A percentile compares a stretch with the other conserved stretches of the same genome.
Evolutionary conservation across 2,888 invertebrate genomes (phyloP).

Genomic region (Drosophila algonquin): DNA sequence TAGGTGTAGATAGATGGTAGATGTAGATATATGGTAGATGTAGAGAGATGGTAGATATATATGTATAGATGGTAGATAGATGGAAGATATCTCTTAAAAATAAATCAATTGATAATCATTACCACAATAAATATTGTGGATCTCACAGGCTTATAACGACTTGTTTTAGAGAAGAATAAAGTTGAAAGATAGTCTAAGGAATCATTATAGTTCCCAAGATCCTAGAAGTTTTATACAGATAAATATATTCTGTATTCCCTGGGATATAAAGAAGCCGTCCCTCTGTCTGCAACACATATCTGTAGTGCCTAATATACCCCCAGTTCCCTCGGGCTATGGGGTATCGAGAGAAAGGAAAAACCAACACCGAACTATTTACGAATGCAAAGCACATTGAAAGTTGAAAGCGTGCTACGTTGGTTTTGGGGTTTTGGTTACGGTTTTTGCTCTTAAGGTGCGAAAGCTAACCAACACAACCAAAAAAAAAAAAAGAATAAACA

Average conservation of each 20-base stretch:
- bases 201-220: background rate
- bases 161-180: too few relatives aligned
- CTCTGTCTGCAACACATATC: background rate
- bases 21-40: too few relatives aligned
- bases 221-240: background rate
- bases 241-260: too few relatives aligned
- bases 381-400: slow-evolving; percentile 80
- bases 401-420: slow-evolving; percentile 63
- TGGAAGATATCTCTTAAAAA: too few relatives aligned
- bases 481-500: slow-evolving; percentile 21
- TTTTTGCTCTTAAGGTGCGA: slow-evolving; percentile 66
- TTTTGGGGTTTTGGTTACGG: slow-evolving; percentile 33
- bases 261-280: too few relatives aligned
- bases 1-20: too few relatives aligned
- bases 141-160: too few relatives aligned
- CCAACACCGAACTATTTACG: slow-evolving; percentile 70
- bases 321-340: background rate
- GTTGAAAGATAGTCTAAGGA: too few relatives aligned
- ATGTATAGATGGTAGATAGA: too few relatives aligned
- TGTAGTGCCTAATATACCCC: background rate
- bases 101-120: too few relatives aligned
- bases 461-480: slow-evolving; percentile 33
- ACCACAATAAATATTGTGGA: too few relatives aligned
- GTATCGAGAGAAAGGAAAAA: slow-evolving; percentile 2
- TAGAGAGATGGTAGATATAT: too few relatives aligned